phyloP scores from a whole-genome alignment of 2,797 vertebrate species.

The Hybognathus amarus region DNA sequence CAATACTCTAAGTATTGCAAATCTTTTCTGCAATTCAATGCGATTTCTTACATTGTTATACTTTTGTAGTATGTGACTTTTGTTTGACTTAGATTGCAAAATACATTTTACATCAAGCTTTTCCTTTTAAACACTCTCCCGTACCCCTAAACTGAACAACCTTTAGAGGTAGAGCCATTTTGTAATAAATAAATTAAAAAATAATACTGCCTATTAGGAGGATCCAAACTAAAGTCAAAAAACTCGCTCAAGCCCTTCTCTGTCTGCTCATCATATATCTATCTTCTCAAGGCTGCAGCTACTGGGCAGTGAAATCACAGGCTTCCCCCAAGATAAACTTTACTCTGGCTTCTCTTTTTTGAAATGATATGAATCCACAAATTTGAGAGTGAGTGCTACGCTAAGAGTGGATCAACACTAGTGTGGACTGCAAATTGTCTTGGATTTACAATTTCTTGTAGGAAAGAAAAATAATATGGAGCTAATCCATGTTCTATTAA shows the following conservation, averaged over 20 bases:
- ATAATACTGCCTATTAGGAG: not conserved
- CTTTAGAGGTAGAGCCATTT: not conserved
- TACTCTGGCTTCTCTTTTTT: constrained; percentile 42
- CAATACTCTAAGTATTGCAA: not conserved
- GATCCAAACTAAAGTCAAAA: constrained; percentile 10
- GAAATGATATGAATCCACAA: constrained; percentile 11
- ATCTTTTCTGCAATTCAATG: not conserved
- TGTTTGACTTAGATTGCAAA: not conserved
- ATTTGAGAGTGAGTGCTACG: constrained; percentile 24
- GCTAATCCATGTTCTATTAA: constrained; percentile 21
- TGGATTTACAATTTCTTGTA: constrained; percentile 34
- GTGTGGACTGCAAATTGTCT: not conserved
- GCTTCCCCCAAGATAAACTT: constrained; percentile 54
- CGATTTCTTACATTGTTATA: not conserved
- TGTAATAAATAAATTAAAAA: not conserved
- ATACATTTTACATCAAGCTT: not conserved
- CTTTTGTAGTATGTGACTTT: not conserved
- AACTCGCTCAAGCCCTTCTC: constrained; percentile 16
- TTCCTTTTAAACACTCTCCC: not conserved
- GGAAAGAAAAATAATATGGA: constrained; percentile 41
- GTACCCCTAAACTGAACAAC: not conserved
- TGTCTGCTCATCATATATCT: constrained; percentile 34
- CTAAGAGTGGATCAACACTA: constrained; percentile 19
- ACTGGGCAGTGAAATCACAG: constrained; percentile 31
- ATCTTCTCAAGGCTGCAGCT: constrained; percentile 31